Conservation (phyloP, 1,140 invertebrate genomes). For the roundworm (Caenorhabditis elegans) region DNA sequence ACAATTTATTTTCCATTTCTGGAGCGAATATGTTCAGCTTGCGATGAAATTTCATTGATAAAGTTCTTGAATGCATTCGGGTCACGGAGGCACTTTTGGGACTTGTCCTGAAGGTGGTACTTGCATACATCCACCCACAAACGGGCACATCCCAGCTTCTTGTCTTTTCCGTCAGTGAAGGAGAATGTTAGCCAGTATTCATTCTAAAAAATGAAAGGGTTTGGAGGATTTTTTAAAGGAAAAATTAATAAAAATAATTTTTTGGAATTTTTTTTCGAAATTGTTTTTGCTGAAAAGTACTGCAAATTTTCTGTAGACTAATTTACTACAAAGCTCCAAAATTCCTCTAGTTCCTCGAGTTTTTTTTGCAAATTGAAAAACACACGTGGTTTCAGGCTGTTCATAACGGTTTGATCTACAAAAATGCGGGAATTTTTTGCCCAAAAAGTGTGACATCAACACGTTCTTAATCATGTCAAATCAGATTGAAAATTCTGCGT, state of each 20-base stretch:
- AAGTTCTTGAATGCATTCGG: conserved; percentile 65
- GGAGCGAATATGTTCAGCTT: conserved; percentile 63
- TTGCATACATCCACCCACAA: conserved; percentile 65
- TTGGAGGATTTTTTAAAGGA: background rate
- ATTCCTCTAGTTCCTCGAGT: too few species aligned
- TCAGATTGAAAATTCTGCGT: too few species aligned
- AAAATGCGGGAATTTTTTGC: too few species aligned
- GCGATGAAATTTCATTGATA: conserved; percentile 63
- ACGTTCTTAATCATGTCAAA: too few species aligned
- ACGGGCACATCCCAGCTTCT: conserved; percentile 63
- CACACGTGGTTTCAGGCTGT: too few species aligned
- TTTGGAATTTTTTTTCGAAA: background rate
- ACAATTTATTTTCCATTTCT: conserved; percentile 35
- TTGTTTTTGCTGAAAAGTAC: too few species aligned
- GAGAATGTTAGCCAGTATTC: conserved; percentile 67
- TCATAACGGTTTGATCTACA: too few species aligned
- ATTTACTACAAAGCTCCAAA: too few species aligned
- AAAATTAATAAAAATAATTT: background rate
- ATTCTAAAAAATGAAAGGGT: conserved; percentile 52
- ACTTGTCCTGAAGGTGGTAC: conserved; percentile 65
- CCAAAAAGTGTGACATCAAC: too few species aligned
- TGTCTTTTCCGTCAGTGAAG: conserved; percentile 65
- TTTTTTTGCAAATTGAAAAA: too few species aligned
- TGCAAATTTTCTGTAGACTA: too few species aligned
- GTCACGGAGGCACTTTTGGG: conserved; percentile 63